phyloP scores from a whole-genome alignment of 1,140 invertebrate genomes.

The Oryctes rhinoceros region DNA sequence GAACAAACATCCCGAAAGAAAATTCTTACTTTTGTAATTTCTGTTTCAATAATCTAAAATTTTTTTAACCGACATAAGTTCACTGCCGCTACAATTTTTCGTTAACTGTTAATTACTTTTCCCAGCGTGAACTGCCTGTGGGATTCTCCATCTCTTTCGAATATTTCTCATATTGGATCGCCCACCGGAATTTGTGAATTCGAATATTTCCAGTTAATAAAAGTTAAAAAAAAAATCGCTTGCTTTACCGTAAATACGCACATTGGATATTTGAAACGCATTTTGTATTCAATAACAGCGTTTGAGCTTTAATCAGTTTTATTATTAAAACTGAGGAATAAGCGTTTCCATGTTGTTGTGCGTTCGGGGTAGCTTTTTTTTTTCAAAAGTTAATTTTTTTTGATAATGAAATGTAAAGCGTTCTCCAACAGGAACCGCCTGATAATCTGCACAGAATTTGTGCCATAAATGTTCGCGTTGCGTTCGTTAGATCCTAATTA shows the following conservation, averaged over 20 bases:
- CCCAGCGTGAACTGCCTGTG: too few relatives aligned
- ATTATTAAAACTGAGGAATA: background rate
- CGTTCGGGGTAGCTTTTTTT: background rate
- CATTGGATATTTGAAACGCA: background rate
- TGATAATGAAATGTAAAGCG: background rate
- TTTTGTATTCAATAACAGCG: background rate
- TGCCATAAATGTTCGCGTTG: background rate
- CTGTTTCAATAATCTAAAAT: too few relatives aligned
- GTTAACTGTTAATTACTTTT: too few relatives aligned
- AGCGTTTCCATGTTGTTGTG: background rate
- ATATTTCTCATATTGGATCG: too few relatives aligned
- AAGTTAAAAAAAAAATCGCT: background rate
- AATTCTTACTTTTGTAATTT: too few relatives aligned
- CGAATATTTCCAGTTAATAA: too few relatives aligned
- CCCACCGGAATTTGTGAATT: too few relatives aligned
- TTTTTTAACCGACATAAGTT: too few relatives aligned
- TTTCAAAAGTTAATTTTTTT: background rate
- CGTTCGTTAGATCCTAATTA: conserved; percentile 3
- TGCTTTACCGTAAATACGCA: background rate
- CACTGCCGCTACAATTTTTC: too few relatives aligned
- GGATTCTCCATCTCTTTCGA: too few relatives aligned
- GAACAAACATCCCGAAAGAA: too few relatives aligned
- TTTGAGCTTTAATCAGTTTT: background rate
- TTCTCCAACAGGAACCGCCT: background rate
- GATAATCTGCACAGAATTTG: conserved; percentile 4